Evolutionary conservation across 2,797 vertebrate genomes (phyloP), one percentile per base, ranked within the genome.

Genomic region (Sebastes kiyomatsui): DNA sequence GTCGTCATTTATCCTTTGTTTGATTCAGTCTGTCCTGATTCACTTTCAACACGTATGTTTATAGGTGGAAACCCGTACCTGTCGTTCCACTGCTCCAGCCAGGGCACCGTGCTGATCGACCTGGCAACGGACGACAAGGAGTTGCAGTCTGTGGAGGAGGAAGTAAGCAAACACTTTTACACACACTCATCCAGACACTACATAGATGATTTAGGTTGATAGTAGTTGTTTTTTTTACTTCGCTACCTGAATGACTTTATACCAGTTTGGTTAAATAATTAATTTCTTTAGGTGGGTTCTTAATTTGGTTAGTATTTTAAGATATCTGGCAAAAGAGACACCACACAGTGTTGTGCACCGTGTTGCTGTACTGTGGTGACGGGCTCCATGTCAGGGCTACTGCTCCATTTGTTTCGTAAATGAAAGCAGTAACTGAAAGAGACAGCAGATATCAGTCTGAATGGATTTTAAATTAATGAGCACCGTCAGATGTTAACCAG

Each of bases 141-240:
- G 75, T 97, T 99, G 91, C 99, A 99, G 80, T 99, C 98, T 0
- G 99, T 99, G 67, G 99, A 99, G 93, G 98, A 99, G 88, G 99
- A 99, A 96, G 99, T 99, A 96, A 0, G 86, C 13, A 73, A 22
- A 68, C 38, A 11, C 49, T 7, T 35, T 13, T 12, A 64, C 14
- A 61, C 58, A 67, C 58, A 67, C 13, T 20, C 38, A n/a, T 13
- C 23, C 13, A 59, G 3, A 46, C 6, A 42, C 30, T 4, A 5
- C 27, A 52, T 1, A 58, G 23, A 58, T 4, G 22, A 56, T 5
- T 7, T 5, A 14, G 10, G 3, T 38, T 8, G 9, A 33, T 35
- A 3, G 23, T 14, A 25, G 6, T 64, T 46, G 1, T 10, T 38
- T 33, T 9, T 56, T 16, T 4, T 22, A 13, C 13, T 14, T 46